Evolutionary conservation across 2,113 vertebrate species (phyloP), one percentile per base, ranked within the genome.

Genomic region (Archilochus colubris): DNA sequence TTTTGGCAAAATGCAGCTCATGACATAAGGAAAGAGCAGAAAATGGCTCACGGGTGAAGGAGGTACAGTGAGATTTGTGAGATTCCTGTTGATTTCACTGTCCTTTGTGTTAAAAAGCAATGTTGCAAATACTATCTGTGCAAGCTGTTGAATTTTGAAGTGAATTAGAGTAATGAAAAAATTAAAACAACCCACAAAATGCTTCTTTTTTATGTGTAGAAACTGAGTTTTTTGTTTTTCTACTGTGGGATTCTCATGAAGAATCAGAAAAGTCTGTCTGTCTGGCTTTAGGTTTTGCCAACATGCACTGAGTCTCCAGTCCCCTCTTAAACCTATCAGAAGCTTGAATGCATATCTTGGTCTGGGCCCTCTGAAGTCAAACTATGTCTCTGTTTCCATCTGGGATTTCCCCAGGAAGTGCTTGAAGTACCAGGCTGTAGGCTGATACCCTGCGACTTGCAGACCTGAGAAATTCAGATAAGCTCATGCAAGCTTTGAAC

Each of bases 401-500:
- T 88, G 85, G 67, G 76, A 20, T 90, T 96, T 91, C 73, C 67
- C 46, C 62, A 95, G 89, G 84, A 95, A 70, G 40, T 83, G 67
- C 78, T 95, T 92, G 78, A 89, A 97, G 87, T 88, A 83, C 81
- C 78, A 86, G 58, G 62, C 62, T 76, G 68, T 74, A 86, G 91
- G 68, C 81, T 97, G 94, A 95, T 93, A 96, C n/a, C 21, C 53
- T 51, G 81, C 93, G 81, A 95, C 89, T 9, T 89, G 66, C 94
- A 95, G 89, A 94, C 83, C 82, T 93, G 83, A 89, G 73, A 92
- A 94, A 74, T 93, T 92, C 90, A 94, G 95, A 97, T 96, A 97
- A 96, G 78, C 73, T 21, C 30, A 22, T 63, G 19, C 10, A 93
- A 70, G 80, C 81, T 95, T 93, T 95, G 92, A 97, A 93, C 64